phyloP scores from a whole-genome alignment of 1,140 invertebrate genomes.

The Orussus abietinus region DNA sequence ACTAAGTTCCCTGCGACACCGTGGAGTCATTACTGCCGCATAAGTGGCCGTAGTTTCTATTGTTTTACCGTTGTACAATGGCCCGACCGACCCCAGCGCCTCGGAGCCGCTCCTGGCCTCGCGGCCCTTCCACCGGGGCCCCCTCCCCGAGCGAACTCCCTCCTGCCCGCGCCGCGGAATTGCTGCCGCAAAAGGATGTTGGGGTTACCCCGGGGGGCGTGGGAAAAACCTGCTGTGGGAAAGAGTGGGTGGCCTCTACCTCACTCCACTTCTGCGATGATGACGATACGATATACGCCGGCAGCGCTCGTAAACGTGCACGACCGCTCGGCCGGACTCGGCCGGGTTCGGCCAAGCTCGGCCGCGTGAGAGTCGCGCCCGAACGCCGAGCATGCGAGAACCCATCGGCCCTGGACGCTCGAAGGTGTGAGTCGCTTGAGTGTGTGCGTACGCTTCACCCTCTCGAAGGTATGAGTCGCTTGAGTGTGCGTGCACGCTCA shows the following conservation, averaged over 20 bases:
- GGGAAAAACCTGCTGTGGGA: conserved; percentile 75
- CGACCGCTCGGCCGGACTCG: background rate
- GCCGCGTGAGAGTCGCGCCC: no score
- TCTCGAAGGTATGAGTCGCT: conserved; percentile 4
- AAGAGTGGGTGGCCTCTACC: conserved; percentile 69
- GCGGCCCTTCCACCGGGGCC: conserved; percentile 21
- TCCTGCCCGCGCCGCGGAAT: conserved; percentile 41
- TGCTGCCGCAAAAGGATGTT: conserved; percentile 61
- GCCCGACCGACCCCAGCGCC: conserved; percentile 40
- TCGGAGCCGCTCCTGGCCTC: conserved; percentile 25
- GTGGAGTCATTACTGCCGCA: conserved; percentile 36
- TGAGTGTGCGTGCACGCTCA: conserved; percentile 1
- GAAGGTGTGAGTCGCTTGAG: conserved; percentile 4
- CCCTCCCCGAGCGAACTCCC: conserved; percentile 29
- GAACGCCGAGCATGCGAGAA: no score
- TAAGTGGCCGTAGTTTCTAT: conserved; percentile 43
- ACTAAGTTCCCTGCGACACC: conserved; percentile 30
- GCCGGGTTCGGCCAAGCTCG: no score
- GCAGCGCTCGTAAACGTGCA: conserved; percentile 15
- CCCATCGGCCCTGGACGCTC: background rate
- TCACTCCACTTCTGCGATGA: conserved; percentile 42
- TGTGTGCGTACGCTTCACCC: background rate
- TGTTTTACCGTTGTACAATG: conserved; percentile 48
- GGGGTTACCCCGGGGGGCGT: conserved; percentile 70
- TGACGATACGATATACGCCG: conserved; percentile 31